Conservation (phyloP, 2,113 vertebrate genomes). For the Paradoxurus hermaphroditus region DNA sequence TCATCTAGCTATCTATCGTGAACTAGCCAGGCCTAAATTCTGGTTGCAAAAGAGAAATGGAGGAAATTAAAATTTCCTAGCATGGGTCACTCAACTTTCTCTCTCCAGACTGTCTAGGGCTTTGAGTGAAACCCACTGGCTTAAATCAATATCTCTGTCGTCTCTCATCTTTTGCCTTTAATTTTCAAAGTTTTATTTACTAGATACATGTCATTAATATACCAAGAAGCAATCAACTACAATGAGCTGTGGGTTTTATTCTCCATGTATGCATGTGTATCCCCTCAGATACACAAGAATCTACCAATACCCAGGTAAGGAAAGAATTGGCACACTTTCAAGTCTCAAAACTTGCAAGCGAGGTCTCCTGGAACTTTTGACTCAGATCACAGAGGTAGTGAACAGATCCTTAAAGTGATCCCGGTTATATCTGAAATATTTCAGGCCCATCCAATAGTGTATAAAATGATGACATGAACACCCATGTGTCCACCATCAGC, state of each 20-base stretch:
- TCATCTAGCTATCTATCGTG: background rate
- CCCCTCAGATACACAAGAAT: background rate
- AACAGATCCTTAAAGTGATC: background rate
- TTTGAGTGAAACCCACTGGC: background rate
- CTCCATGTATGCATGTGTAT: rapidly evolving
- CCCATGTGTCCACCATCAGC: background rate
- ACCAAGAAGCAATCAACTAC: background rate
- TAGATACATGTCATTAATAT: background rate
- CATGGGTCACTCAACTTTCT: rapidly evolving
- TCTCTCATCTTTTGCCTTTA: background rate
- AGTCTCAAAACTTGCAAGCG: background rate
- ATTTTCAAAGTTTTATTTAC: background rate
- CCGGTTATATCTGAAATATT: background rate
- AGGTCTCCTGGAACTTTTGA: background rate
- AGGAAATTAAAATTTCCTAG: background rate
- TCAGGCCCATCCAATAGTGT: background rate
- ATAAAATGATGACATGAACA: background rate
- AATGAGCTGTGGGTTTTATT: background rate
- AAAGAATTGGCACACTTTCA: background rate
- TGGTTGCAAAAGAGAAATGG: conserved; percentile 7
- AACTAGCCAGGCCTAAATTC: background rate
- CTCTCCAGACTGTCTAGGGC: background rate
- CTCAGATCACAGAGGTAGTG: background rate
- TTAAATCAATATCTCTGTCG: background rate
- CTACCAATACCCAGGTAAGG: background rate